Base-by-base conservation (phyloP, 1,140 invertebrate genomes). In the Hydropsyche tenuis region DNA sequence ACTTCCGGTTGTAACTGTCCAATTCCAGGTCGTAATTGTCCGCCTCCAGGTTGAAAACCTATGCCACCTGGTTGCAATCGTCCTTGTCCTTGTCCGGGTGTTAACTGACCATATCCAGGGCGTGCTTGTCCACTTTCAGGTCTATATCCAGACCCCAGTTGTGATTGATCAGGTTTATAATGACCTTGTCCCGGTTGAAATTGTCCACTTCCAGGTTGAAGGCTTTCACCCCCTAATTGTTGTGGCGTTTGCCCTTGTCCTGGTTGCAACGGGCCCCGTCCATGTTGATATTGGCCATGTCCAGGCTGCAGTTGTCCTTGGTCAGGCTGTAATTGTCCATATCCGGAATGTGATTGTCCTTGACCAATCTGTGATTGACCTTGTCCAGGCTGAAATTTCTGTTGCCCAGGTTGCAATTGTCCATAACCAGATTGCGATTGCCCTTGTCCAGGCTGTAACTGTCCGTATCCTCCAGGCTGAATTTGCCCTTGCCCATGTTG, bases 91-190 rank as follows among this genome's bases (percentile, higher is more conserved):
- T 74, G 60, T 74, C 53, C 66, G 18, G 22, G 43, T 63, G 20
- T 23, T 46, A 48, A 43, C 53, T 48, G 37, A 43, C 66, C 73
- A 65, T 48, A 23, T 48, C 45, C 51, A 45, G 30, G 51, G 5
- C 7, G 18, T n/a, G n/a, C n/a, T 64, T 45, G 27, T 60, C 65
- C 72, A 70, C 27, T 18, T 63, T 23, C 48, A 60, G 25, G 68
- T 23, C 14, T 14, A 14, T 45, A 68, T 68, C 23, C 1, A 6
- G n/a, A n/a, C n/a, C 42, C 46, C n/a, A 12, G 30, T 20, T 46
- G 45, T 69, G 20, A 1, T 25, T 62, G 30, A 23, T 56, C 69
- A 30, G 48, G 25, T 45, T 37, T 18, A 63, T 27, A 72, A 22
- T 30, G 20, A 23, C 20, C 27, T 42, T 23, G 4, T 23, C 60